Conservation (phyloP, 2,113 vertebrate genomes). For the Ornithorhynchus anatinus region DNA sequence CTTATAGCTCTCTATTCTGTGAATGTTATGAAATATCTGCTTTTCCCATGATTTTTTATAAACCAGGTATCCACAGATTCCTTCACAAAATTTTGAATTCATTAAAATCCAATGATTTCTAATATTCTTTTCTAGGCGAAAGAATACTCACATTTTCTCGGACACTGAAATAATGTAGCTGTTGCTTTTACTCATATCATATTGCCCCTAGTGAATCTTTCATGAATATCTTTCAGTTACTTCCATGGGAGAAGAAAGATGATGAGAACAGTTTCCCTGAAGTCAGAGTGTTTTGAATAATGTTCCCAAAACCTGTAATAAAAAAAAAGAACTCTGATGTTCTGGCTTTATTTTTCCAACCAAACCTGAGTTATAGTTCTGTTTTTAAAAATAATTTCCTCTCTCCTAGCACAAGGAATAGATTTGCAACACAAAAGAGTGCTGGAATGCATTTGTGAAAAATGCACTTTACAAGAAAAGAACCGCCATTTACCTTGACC, state of each 20-base stretch:
- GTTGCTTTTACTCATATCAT: slow-evolving; percentile 77
- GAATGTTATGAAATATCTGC: slow-evolving; percentile 19
- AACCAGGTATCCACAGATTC: slow-evolving; percentile 2
- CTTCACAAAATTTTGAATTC: slow-evolving; percentile 44
- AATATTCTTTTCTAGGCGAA: slow-evolving; percentile 39
- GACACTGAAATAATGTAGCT: slow-evolving; percentile 83
- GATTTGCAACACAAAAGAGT: not conserved
- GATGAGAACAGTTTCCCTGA: slow-evolving; percentile 39
- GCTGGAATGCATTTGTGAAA: slow-evolving; percentile 7
- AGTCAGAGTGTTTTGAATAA: slow-evolving; percentile 53
- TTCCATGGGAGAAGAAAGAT: slow-evolving; percentile 50
- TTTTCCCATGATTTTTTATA: slow-evolving; percentile 38
- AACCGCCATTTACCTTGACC: not conserved
- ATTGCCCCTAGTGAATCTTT: slow-evolving; percentile 82
- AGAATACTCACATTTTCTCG: slow-evolving; percentile 50
- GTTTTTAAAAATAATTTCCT: not conserved
- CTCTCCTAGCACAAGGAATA: slow-evolving; percentile 15
- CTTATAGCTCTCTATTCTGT: slow-evolving; percentile 9
- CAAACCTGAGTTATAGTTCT: not conserved
- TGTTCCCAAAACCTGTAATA: slow-evolving; percentile 16
- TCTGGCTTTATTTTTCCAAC: slow-evolving; percentile 6
- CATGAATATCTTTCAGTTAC: slow-evolving; percentile 74
- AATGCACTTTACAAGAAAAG: slow-evolving; percentile 12
- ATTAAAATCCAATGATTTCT: slow-evolving; percentile 60
- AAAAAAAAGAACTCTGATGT: slow-evolving; percentile 29